Conservation (phyloP, 2,888 invertebrate species). For the Macrosiphum euphorbiae region DNA sequence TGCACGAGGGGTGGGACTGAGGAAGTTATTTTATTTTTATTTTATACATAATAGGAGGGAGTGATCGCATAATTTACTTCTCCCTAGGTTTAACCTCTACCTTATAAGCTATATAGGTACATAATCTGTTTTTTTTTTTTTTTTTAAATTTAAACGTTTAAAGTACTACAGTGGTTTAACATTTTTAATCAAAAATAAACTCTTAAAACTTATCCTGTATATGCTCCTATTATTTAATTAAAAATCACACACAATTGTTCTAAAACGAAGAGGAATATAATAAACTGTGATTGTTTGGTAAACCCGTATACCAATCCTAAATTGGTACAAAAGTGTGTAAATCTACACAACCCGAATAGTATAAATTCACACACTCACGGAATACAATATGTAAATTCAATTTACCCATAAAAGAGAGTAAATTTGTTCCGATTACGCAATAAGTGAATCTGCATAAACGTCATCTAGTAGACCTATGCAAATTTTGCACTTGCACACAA, state of each 20-base stretch:
- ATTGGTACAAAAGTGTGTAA: not conserved
- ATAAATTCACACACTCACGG: constrained; percentile 15
- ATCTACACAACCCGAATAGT: not conserved
- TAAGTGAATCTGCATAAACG: not conserved
- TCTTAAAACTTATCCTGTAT: not conserved
- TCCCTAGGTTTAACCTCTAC: not conserved
- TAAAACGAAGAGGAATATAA: not conserved
- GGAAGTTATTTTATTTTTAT: constrained; percentile 21
- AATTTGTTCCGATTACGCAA: not conserved
- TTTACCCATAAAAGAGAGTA: not conserved
- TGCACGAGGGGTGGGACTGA: not conserved
- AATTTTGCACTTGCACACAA: not conserved
- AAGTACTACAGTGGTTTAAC: not conserved
- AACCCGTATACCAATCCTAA: not conserved
- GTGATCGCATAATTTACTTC: constrained; percentile 29
- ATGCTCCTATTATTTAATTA: not conserved
- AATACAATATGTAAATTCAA: constrained; percentile 8
- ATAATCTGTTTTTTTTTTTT: constrained; percentile 21
- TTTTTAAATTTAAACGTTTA: constrained; percentile 52
- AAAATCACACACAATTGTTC: constrained; percentile 3
- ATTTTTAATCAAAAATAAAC: constrained; percentile 46
- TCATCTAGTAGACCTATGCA: not conserved
- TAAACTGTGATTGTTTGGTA: not conserved
- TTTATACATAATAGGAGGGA: not conserved
- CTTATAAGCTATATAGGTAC: not conserved